These are phyloP conservation scores for Casuarius casuarius DNA, from an alignment of 2,113 vertebrate genomes.

Conservation along the genomic window DNA sequence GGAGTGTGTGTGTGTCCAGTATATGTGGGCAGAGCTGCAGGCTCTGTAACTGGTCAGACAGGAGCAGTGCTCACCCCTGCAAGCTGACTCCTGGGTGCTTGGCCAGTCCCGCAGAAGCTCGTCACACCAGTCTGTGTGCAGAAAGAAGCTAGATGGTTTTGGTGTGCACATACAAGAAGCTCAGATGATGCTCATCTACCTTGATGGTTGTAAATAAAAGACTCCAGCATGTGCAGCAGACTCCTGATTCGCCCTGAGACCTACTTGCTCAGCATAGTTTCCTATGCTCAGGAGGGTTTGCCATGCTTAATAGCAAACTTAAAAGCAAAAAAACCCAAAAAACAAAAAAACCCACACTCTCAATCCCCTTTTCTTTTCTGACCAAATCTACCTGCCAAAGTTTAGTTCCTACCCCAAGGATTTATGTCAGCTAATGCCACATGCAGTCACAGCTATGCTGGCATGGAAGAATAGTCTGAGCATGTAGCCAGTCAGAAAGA, in stretches of 20 bases:
- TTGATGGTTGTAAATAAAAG: neutral
- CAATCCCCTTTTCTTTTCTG: neutral
- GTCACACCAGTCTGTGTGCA: neutral
- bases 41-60: neutral
- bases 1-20: fast-evolving
- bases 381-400: neutral
- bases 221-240: neutral
- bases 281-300: neutral
- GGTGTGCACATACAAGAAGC: neutral
- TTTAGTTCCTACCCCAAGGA: neutral
- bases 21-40: neutral
- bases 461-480: neutral
- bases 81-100: neutral
- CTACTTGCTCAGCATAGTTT: neutral
- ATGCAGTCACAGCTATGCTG: neutral
- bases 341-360: neutral
- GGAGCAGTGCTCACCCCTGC: neutral
- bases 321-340: neutral
- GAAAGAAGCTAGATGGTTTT: neutral
- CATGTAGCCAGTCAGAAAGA: neutral
- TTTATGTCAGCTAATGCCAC: neutral
- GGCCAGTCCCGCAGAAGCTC: neutral
- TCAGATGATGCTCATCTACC: neutral
- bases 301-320: neutral
- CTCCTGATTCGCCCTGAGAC: neutral